Percentiles rank a stretch among this genome's conserved stretches.
These are phyloP conservation scores for Gryon sp. DNA, from an alignment of 1,140 invertebrate species.

Conservation along the genomic window DNA sequence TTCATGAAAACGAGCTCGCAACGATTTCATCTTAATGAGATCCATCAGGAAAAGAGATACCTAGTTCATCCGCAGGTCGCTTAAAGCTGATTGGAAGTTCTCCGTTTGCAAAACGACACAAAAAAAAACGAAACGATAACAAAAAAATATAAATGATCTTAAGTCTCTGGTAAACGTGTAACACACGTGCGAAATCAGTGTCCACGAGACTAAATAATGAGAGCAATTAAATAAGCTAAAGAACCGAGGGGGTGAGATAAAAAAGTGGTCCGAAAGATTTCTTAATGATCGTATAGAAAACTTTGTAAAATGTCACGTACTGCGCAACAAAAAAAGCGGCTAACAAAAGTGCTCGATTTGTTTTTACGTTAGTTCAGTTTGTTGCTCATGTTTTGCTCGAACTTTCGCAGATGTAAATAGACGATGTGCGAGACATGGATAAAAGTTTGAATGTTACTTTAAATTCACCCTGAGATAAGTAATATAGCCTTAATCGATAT, in stretches of 20 bases:
- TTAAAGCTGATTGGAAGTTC: slow-evolving; percentile 55
- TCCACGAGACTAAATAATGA: slow-evolving; percentile 29
- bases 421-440: too few relatives aligned
- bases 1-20: slow-evolving; percentile 59
- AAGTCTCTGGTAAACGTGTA: slow-evolving; percentile 16
- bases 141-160: slow-evolving; percentile 44
- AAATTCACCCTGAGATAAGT: too few relatives aligned
- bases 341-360: too few relatives aligned
- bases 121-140: slow-evolving; percentile 23
- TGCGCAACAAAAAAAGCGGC: too few relatives aligned
- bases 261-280: slow-evolving; percentile 5
- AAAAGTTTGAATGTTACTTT: too few relatives aligned
- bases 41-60: slow-evolving; percentile 56
- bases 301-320: neutral
- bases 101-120: slow-evolving; percentile 32
- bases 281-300: neutral
- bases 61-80: slow-evolving; percentile 55
- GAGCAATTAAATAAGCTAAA: slow-evolving; percentile 30
- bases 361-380: too few relatives aligned
- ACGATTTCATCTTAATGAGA: slow-evolving; percentile 65
- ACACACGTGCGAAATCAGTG: slow-evolving; percentile 35
- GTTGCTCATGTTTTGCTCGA: too few relatives aligned
- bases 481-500: too few relatives aligned
- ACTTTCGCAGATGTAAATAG: too few relatives aligned
- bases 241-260: neutral